phyloP scores from a whole-genome alignment of 2,797 vertebrate genomes.

The Toxotes lorentzi region DNA sequence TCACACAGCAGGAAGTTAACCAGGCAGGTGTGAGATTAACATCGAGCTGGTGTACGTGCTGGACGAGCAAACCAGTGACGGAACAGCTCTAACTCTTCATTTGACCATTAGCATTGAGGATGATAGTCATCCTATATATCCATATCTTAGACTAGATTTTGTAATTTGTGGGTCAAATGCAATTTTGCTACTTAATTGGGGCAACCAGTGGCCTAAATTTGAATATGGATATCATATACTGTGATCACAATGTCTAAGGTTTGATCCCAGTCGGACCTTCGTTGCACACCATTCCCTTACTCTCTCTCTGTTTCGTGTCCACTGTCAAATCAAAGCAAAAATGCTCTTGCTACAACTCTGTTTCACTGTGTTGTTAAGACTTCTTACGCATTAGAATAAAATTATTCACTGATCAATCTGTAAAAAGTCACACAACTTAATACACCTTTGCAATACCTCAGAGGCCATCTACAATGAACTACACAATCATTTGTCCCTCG shows the following conservation, averaged over 20 bases:
- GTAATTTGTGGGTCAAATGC: conserved; percentile 7
- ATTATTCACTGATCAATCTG: neutral
- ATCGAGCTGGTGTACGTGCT: conserved; percentile 10
- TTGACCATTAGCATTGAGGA: conserved; percentile 16
- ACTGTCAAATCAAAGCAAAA: neutral
- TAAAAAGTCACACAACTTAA: neutral
- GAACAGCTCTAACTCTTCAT: conserved; percentile 15
- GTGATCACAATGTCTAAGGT: neutral
- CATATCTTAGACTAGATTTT: conserved; percentile 7
- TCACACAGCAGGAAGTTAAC: conserved; percentile 28
- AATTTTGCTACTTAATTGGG: neutral
- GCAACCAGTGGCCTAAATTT: neutral
- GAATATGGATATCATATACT: conserved; percentile 3
- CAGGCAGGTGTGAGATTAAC: conserved; percentile 40
- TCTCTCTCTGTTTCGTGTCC: neutral
- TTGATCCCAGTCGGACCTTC: neutral
- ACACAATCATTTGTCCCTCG: conserved; percentile 24
- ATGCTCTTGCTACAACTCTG: neutral
- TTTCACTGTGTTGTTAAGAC: neutral
- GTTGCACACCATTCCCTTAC: neutral
- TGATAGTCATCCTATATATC: conserved; percentile 1
- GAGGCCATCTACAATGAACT: neutral
- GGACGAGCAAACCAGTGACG: conserved; percentile 1
- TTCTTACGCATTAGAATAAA: neutral
- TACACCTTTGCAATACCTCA: conserved; percentile 9